These are phyloP conservation scores for Drosophila jambulina DNA, from an alignment of 1,140 invertebrate species.

Conservation along the genomic window DNA sequence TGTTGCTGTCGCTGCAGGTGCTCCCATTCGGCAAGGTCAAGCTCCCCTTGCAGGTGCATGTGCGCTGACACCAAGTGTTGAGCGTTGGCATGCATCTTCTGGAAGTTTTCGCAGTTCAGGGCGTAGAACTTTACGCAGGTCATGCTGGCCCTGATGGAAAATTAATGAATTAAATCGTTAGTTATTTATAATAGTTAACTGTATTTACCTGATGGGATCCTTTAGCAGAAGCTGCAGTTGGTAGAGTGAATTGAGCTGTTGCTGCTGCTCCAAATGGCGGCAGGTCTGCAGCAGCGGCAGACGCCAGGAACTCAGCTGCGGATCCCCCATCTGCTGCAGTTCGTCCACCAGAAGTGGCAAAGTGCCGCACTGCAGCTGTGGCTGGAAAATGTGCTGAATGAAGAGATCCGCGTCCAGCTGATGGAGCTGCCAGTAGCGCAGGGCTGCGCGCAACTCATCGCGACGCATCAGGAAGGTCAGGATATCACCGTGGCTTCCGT, in stretches of 20 bases:
- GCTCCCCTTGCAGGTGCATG: conserved; percentile 87
- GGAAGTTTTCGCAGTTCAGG: conserved; percentile 86
- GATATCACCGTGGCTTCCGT: conserved; percentile 89
- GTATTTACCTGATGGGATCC: conserved; percentile 89
- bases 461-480: conserved; percentile 90
- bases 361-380: conserved; percentile 88
- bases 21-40: conserved; percentile 82
- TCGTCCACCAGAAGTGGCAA: conserved; percentile 87
- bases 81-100: conserved; percentile 86
- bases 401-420: conserved; percentile 89
- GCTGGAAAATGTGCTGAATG: conserved; percentile 89
- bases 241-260: conserved; percentile 89
- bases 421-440: conserved; percentile 89
- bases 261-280: conserved; percentile 88
- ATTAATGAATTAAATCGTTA: no score
- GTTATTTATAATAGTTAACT: no score
- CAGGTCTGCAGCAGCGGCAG: conserved; percentile 89
- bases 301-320: conserved; percentile 88
- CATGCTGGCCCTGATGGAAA: conserved; percentile 90
- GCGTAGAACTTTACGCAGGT: conserved; percentile 90
- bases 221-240: conserved; percentile 89
- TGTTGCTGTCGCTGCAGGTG: conserved; percentile 55
- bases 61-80: conserved; percentile 88
- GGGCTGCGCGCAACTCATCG: conserved; percentile 87
- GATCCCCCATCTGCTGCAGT: conserved; percentile 87